These are phyloP conservation scores for Rhysida immarginata DNA, from an alignment of 1,140 invertebrate species.

Conservation along the genomic window DNA sequence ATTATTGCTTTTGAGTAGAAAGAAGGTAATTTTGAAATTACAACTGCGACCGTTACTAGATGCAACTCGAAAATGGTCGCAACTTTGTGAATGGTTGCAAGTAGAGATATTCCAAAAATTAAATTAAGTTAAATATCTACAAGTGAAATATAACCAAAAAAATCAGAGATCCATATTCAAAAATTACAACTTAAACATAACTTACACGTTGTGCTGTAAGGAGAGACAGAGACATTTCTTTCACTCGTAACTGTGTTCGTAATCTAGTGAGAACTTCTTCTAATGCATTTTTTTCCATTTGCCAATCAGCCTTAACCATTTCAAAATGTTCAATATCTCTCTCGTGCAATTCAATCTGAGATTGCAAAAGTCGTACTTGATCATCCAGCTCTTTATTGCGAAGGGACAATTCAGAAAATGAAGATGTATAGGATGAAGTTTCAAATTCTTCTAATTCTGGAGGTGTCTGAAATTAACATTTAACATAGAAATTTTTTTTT, in stretches of 20 bases:
- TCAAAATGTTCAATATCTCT: conserved; percentile 6
- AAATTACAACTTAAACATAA: background rate
- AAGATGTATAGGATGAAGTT: background rate
- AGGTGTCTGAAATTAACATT: background rate
- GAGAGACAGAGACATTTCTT: conserved; percentile 19
- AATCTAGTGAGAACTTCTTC: conserved; percentile 18
- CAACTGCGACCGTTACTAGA: no score
- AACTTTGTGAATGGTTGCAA: no score
- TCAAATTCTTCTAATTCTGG: background rate
- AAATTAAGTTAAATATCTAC: no score
- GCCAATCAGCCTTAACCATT: conserved; percentile 6
- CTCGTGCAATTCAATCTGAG: conserved; percentile 1
- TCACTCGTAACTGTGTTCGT: conserved; percentile 19
- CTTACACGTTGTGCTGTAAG: conserved; percentile 17
- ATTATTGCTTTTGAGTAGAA: no score
- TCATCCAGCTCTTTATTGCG: conserved; percentile 3
- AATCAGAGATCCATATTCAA: no score
- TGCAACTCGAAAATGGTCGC: no score
- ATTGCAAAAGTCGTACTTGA: background rate
- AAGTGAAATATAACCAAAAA: no score
- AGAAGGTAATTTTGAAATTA: no score
- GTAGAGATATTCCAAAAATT: no score
- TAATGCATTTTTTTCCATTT: background rate
- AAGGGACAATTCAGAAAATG: background rate
- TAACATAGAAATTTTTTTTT: background rate